Percentiles rank a stretch among this genome's conserved stretches.
These are phyloP conservation scores for Archilochus colubris DNA, from an alignment of 2,113 vertebrate species.

Conservation along the genomic window DNA sequence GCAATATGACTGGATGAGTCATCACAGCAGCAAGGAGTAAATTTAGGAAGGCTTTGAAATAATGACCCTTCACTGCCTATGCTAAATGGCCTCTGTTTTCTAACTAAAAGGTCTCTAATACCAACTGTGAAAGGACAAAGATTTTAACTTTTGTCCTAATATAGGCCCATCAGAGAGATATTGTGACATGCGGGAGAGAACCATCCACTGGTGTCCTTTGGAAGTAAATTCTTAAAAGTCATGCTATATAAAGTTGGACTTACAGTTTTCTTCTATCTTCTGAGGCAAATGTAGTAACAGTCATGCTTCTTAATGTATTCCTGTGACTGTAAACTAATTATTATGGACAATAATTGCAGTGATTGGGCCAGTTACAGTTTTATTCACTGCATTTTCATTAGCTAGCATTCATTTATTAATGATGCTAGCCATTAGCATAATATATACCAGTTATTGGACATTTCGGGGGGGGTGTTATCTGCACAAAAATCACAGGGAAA, in stretches of 20 bases:
- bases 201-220: not conserved
- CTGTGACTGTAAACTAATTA: constrained; percentile 8
- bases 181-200: not conserved
- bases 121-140: not conserved
- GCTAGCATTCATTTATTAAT: not conserved
- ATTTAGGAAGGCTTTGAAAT: constrained; percentile 26
- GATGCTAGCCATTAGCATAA: not conserved
- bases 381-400: not conserved
- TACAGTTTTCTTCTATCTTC: not conserved
- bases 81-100: not conserved
- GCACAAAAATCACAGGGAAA: not conserved
- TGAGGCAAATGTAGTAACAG: not conserved
- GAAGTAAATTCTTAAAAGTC: not conserved
- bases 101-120: not conserved
- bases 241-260: not conserved
- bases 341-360: constrained; percentile 16
- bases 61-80: not conserved
- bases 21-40: constrained; percentile 27
- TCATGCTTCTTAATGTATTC: not conserved
- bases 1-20: not conserved
- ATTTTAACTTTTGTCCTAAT: not conserved
- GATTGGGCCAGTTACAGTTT: not conserved
- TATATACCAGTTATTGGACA: not conserved
- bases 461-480: not conserved
- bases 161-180: not conserved